phyloP scores from a whole-genome alignment of 1,140 invertebrate genomes.

The Pachyrhynchus sulphureomaculatus region DNA sequence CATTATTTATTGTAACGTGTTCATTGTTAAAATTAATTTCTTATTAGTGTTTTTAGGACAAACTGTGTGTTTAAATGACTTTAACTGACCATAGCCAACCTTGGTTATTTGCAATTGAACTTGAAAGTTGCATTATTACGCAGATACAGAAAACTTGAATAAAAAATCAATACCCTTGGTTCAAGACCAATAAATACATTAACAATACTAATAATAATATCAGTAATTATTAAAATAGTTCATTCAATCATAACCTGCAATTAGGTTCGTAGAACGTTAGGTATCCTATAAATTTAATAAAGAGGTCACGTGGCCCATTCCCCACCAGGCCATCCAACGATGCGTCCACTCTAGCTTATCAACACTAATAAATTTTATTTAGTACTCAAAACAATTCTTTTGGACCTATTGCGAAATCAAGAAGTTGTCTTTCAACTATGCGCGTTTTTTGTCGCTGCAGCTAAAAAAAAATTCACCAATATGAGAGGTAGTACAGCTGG shows the following conservation, averaged over 20 bases:
- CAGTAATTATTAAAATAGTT: slow-evolving; percentile 1
- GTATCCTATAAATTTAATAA: slow-evolving; percentile 24
- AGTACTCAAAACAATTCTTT: slow-evolving; percentile 24
- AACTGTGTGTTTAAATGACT: no score
- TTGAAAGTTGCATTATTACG: no score
- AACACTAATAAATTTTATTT: slow-evolving; percentile 21
- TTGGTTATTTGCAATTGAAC: no score
- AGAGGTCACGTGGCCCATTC: slow-evolving; percentile 17
- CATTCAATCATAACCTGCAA: neutral
- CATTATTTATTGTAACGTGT: no score
- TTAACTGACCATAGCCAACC: no score
- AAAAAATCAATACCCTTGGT: neutral
- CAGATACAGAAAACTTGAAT: no score
- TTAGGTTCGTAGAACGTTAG: slow-evolving; percentile 17
- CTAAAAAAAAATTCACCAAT: slow-evolving; percentile 18
- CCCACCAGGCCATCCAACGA: neutral
- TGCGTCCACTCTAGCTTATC: slow-evolving; percentile 5
- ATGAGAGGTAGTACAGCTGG: slow-evolving; percentile 64
- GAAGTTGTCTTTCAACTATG: neutral
- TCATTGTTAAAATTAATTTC: no score
- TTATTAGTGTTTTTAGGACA: no score
- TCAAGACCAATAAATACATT: neutral
- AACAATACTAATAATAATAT: neutral
- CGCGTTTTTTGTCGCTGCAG: neutral
- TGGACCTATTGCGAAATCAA: slow-evolving; percentile 4